These are phyloP conservation scores for Himantopus leucocephalus DNA, from an alignment of 2,113 vertebrate genomes.

Conservation along the genomic window DNA sequence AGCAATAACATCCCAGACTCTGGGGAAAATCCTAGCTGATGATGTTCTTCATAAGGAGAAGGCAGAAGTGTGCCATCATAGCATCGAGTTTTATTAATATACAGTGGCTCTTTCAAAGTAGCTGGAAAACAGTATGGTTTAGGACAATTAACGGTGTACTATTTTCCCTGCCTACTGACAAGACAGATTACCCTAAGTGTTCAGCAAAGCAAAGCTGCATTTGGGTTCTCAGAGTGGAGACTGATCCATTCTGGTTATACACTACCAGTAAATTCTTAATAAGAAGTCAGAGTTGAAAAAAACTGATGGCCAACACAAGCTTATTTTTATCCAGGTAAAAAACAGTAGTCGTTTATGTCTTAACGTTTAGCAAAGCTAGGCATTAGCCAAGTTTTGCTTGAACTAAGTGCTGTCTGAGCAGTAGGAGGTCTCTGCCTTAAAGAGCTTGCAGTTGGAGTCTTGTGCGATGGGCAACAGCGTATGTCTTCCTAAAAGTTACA, in stretches of 20 bases:
- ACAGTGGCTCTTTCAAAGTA: neutral
- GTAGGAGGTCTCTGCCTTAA: neutral
- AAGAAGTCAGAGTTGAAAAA: neutral
- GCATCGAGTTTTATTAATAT: neutral
- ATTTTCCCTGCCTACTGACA: neutral
- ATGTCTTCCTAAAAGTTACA: neutral
- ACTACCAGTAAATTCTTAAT: neutral
- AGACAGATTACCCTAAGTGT: neutral
- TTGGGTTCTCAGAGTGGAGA: neutral
- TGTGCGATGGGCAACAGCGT: neutral
- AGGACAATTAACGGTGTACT: neutral
- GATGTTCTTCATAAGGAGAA: neutral
- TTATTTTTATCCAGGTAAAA: neutral
- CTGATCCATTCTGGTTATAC: accelerated
- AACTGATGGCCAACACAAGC: neutral
- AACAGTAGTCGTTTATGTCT: neutral
- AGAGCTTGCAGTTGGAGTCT: neutral
- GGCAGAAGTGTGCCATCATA: neutral
- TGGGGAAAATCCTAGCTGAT: neutral
- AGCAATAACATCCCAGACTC: neutral
- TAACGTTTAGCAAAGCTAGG: neutral
- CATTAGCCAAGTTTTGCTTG: neutral
- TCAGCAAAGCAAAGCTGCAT: neutral
- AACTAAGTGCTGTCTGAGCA: neutral
- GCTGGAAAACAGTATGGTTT: neutral